Evolutionary conservation across 2,113 vertebrate genomes (phyloP).

Genomic region (Leucosticte australis): DNA sequence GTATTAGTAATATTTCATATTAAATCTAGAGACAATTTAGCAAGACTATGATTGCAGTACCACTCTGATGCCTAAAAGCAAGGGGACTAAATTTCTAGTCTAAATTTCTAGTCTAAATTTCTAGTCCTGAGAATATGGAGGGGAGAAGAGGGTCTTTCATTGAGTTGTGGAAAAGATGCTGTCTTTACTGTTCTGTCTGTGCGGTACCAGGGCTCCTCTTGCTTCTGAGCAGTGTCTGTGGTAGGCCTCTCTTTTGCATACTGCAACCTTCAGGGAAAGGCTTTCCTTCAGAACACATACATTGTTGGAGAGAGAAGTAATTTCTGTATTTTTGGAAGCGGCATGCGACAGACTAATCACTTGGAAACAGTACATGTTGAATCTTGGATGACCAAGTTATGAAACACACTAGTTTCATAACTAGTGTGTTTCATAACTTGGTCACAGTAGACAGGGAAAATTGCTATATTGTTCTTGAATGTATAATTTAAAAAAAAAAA

Average conservation of each 20-base stretch:
- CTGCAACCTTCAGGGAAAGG: not conserved
- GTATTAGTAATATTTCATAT: not conserved
- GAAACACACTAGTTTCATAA: not conserved
- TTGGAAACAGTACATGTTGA: not conserved
- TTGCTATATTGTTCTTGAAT: not conserved
- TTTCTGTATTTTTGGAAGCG: not conserved
- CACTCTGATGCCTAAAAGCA: not conserved
- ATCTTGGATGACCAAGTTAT: not conserved
- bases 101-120: not conserved
- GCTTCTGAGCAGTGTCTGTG: not conserved
- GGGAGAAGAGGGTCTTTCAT: not conserved
- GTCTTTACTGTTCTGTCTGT: not conserved
- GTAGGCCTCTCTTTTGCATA: not conserved
- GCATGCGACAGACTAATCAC: not conserved
- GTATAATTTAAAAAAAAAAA: not conserved
- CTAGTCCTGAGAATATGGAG: rapidly evolving
- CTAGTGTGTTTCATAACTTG: not conserved
- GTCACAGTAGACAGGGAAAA: not conserved
- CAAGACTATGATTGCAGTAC: not conserved
- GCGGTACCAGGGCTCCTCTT: not conserved
- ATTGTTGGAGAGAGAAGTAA: not conserved
- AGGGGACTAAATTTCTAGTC: not conserved
- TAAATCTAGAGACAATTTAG: not conserved
- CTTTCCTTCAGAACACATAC: not conserved
- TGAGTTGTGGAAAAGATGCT: not conserved